Percentiles rank a stretch among this genome's conserved stretches.
These are phyloP conservation scores for Beroe ovata DNA, from an alignment of 37 sponge, comb jelly and placozoan genomes.

Conservation along the genomic window DNA sequence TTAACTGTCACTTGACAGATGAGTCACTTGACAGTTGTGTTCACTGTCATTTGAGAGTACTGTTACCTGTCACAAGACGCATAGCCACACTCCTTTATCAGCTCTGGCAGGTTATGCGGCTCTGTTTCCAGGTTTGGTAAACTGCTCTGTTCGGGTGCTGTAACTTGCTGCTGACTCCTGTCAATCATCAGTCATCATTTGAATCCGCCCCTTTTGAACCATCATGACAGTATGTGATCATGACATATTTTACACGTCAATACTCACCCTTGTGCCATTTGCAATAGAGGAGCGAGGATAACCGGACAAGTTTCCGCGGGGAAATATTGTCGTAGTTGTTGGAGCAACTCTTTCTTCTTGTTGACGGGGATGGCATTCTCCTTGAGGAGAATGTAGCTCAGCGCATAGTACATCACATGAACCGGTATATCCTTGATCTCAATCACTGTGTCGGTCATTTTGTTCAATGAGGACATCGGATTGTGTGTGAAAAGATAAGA, in stretches of 20 bases:
- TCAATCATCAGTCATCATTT: no score
- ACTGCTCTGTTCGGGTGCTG: no score
- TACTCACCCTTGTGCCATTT: no score
- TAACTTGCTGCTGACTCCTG: no score
- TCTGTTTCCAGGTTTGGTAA: slow-evolving; percentile 11
- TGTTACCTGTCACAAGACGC: slow-evolving; percentile 63
- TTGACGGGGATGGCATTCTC: not conserved
- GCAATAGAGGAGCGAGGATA: slow-evolving; percentile 23
- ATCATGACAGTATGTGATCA: no score
- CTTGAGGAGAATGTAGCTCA: slow-evolving; percentile 19
- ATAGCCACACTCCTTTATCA: slow-evolving; percentile 55
- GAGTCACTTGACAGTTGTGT: no score
- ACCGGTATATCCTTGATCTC: slow-evolving; percentile 48
- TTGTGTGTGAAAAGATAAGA: not conserved
- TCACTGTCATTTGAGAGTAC: no score
- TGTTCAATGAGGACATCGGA: no score
- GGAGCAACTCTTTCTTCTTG: not conserved
- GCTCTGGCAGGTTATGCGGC: slow-evolving; percentile 42
- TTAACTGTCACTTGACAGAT: no score
- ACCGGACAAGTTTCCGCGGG: slow-evolving; percentile 40
- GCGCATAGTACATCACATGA: slow-evolving; percentile 30
- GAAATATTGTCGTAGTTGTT: slow-evolving; percentile 18
- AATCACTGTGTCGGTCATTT: no score
- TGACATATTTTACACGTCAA: no score
- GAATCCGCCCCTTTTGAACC: no score